Evolutionary conservation across 1,140 invertebrate genomes (phyloP).

Genomic region (Halesus radiatus): DNA sequence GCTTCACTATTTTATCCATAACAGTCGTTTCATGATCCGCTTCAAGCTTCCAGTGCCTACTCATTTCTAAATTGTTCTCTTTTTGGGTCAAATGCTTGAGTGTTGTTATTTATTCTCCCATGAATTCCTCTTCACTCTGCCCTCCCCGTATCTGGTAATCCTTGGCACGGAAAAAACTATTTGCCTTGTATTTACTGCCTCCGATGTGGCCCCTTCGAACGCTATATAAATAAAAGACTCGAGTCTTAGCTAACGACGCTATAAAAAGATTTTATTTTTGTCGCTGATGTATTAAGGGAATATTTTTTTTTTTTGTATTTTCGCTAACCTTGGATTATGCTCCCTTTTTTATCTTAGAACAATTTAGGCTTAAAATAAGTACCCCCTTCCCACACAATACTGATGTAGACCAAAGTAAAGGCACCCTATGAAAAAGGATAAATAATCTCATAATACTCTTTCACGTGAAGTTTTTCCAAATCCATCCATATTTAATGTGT

Average conservation of each 20-base stretch:
- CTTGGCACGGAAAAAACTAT: background rate
- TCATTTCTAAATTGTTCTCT: background rate
- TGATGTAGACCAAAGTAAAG: no score
- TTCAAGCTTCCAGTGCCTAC: no score
- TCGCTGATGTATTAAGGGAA: conserved; percentile 22
- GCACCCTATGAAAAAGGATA: no score
- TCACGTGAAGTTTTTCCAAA: no score
- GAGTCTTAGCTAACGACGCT: conserved; percentile 18
- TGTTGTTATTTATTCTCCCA: conserved; percentile 12
- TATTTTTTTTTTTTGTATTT: conserved; percentile 12
- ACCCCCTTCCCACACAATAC: background rate
- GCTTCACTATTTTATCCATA: no score
- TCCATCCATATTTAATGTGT: no score
- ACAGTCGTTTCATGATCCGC: no score
- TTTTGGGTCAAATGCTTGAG: conserved; percentile 3
- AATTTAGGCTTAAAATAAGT: conserved; percentile 3
- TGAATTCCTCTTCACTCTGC: background rate
- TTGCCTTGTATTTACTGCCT: conserved; percentile 19
- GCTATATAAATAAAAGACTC: conserved; percentile 30
- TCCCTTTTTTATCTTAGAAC: conserved; percentile 12
- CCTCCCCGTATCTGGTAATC: background rate
- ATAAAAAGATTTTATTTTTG: conserved; percentile 37
- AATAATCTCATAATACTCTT: no score
- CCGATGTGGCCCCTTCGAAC: background rate
- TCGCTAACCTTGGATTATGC: background rate